These are phyloP conservation scores for Lasiurus cinereus DNA, from an alignment of 2,113 vertebrate genomes.

Conservation along the genomic window DNA sequence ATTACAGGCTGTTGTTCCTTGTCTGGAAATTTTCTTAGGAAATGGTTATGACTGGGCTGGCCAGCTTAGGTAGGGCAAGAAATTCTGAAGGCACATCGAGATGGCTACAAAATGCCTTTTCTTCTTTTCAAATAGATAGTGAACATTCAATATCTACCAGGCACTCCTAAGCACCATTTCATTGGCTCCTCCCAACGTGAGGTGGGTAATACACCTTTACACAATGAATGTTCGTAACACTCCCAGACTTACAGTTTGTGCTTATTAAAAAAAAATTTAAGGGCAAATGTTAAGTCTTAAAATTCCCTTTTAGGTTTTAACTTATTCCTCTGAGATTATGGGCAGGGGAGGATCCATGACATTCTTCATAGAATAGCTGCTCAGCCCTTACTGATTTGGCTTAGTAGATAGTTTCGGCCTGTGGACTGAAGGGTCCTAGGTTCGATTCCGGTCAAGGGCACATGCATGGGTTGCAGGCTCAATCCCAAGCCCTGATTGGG, in stretches of 20 bases:
- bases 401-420: too few species aligned
- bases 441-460: too few species aligned
- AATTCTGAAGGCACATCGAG: background rate
- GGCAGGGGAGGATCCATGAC: accelerated
- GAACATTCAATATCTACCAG: background rate
- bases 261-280: background rate
- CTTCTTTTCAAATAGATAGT: background rate
- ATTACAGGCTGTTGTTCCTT: too few species aligned
- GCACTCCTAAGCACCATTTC: background rate
- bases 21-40: background rate
- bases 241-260: background rate
- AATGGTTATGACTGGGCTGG: background rate
- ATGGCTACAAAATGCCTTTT: background rate
- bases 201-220: background rate
- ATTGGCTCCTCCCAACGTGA: background rate
- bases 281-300: background rate
- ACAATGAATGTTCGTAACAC: background rate
- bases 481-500: too few species aligned
- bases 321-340: background rate
- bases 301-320: background rate
- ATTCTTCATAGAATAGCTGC: background rate
- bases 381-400: too few species aligned
- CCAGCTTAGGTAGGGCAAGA: background rate
- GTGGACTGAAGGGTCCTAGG: too few species aligned
- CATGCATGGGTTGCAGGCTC: too few species aligned